These are phyloP conservation scores for Teleiodes luculella DNA, from an alignment of 2,888 invertebrate genomes.

Conservation along the genomic window DNA sequence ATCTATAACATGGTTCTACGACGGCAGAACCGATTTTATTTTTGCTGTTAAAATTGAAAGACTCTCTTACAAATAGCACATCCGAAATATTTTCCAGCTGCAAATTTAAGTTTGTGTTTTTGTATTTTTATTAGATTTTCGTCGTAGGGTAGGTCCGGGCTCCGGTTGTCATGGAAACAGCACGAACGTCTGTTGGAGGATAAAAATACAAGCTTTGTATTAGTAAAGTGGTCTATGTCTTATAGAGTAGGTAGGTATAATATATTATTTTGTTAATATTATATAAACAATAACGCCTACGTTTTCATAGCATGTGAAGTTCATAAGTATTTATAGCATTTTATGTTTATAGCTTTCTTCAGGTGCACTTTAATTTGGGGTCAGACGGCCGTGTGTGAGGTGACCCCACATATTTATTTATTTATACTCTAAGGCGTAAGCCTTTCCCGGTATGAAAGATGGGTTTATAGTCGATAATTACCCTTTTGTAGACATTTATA, in stretches of 20 bases:
- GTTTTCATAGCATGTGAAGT: too few relatives aligned
- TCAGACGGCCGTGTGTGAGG: too few relatives aligned
- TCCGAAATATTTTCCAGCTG: not conserved
- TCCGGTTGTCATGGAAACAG: slow-evolving; percentile 49
- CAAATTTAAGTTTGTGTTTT: slow-evolving; percentile 19
- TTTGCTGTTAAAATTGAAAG: slow-evolving; percentile 17
- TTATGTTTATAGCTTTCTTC: too few relatives aligned
- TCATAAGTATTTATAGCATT: too few relatives aligned
- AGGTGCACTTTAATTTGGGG: too few relatives aligned
- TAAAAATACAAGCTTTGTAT: slow-evolving; percentile 19
- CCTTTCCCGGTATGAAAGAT: too few relatives aligned
- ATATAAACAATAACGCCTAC: too few relatives aligned
- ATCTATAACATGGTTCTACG: not conserved
- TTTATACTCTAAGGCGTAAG: too few relatives aligned
- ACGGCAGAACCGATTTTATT: not conserved
- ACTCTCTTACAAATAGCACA: not conserved
- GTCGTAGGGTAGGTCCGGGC: slow-evolving; percentile 51
- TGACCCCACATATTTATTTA: too few relatives aligned
- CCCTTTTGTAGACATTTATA: too few relatives aligned
- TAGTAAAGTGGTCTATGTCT: slow-evolving; percentile 14
- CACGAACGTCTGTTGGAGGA: slow-evolving; percentile 41
- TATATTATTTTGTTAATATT: too few relatives aligned
- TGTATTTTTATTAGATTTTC: slow-evolving; percentile 56
- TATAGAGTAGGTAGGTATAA: not conserved
- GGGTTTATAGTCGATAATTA: too few relatives aligned